These are phyloP conservation scores for Dione vanillae DNA, from an alignment of 2,888 invertebrate genomes.

Conservation along the genomic window DNA sequence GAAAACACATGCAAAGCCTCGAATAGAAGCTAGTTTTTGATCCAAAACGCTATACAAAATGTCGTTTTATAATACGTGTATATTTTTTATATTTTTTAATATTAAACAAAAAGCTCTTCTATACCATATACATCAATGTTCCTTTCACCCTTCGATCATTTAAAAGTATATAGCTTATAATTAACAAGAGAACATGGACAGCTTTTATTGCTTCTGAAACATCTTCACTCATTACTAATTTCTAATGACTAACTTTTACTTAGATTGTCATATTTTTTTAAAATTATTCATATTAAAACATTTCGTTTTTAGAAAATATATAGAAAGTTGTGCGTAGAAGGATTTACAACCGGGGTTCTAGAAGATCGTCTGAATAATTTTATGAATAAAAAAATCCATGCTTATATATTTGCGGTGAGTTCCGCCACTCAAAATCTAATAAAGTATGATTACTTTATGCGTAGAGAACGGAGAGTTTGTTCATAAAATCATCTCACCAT, in stretches of 20 bases:
- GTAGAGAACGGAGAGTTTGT: background rate
- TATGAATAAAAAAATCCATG: no score
- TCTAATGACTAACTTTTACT: no score
- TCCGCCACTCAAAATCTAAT: background rate
- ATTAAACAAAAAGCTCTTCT: conserved; percentile 41
- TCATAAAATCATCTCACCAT: no score
- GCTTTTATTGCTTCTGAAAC: conserved; percentile 60
- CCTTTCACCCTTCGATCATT: conserved; percentile 57
- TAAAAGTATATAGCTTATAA: conserved; percentile 68
- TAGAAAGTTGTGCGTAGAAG: no score
- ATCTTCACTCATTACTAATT: conserved; percentile 30
- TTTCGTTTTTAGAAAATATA: no score
- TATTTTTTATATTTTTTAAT: background rate
- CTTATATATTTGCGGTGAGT: background rate
- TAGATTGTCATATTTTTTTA: no score
- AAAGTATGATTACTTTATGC: no score
- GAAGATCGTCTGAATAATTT: no score
- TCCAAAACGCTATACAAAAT: background rate
- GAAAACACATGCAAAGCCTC: background rate
- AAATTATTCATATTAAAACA: no score
- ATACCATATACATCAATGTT: conserved; percentile 45
- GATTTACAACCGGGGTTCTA: no score
- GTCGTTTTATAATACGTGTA: no score
- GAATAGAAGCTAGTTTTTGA: background rate
- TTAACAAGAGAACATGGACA: conserved; percentile 57